Conservation (phyloP, 1,140 invertebrate species). For the Zeugodacus cucurbitae region DNA sequence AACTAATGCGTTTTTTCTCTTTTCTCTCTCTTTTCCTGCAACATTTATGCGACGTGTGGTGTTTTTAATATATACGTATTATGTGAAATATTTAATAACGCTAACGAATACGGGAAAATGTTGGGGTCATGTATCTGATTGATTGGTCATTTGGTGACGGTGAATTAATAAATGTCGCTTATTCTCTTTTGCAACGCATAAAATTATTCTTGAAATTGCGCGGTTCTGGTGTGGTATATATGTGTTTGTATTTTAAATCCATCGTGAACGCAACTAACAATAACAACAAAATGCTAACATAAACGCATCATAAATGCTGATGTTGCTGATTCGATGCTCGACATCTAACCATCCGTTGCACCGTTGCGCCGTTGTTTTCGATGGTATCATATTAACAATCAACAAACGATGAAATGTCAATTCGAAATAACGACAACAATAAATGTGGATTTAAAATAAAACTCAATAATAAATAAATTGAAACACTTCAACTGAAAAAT, state of each 20-base stretch:
- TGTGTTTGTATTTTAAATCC: neutral
- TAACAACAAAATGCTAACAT: neutral
- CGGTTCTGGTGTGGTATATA: conserved; percentile 25
- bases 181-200: neutral
- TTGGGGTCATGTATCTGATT: neutral
- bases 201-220: neutral
- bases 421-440: neutral
- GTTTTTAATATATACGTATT: neutral
- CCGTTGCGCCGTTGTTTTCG: neutral
- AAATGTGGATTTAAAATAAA: neutral
- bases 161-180: conserved; percentile 9
- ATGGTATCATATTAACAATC: neutral
- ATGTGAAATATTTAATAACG: neutral
- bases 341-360: neutral
- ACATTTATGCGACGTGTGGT: conserved; percentile 37
- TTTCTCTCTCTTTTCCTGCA: conserved; percentile 52
- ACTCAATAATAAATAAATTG: neutral
- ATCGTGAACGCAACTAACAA: neutral
- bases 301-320: neutral
- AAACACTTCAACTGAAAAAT: neutral
- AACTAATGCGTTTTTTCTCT: conserved; percentile 56
- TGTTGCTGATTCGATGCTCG: neutral
- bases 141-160: conserved; percentile 26
- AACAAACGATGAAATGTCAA: neutral
- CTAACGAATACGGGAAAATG: neutral